These are phyloP conservation scores for Ormyrus pomaceus DNA, from an alignment of 2,888 invertebrate species.

Conservation along the genomic window DNA sequence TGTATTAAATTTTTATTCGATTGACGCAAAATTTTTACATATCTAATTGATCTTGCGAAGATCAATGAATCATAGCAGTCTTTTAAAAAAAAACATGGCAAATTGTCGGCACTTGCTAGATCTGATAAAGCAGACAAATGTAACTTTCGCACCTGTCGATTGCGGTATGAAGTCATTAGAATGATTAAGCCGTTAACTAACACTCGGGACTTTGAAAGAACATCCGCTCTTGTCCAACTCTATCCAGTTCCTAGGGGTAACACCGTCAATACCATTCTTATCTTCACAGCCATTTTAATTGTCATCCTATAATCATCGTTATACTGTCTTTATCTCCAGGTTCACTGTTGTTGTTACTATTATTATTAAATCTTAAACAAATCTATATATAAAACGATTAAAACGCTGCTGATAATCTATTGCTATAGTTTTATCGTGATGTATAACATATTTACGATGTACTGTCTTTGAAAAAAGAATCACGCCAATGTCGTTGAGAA, in stretches of 20 bases:
- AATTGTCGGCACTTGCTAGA: slow-evolving; percentile 10
- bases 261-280: slow-evolving; percentile 46
- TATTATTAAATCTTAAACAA: slow-evolving; percentile 25
- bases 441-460: not conserved
- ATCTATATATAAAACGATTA: not conserved
- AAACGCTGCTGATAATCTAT: not conserved
- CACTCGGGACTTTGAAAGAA: slow-evolving; percentile 34
- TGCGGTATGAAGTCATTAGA: not conserved
- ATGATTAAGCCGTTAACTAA: slow-evolving; percentile 26
- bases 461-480: not conserved
- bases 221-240: slow-evolving; percentile 44
- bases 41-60: not conserved
- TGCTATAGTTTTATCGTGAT: slow-evolving; percentile 3
- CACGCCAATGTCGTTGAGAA: slow-evolving; percentile 25
- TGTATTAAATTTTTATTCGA: slow-evolving; percentile 13
- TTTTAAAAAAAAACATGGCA: slow-evolving; percentile 10
- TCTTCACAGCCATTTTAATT: slow-evolving; percentile 41
- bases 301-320: slow-evolving; percentile 31
- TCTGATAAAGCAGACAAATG: slow-evolving; percentile 18
- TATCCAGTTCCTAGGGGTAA: slow-evolving; percentile 56
- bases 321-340: not conserved
- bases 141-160: not conserved
- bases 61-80: not conserved
- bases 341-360: slow-evolving; percentile 49
- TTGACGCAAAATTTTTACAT: slow-evolving; percentile 13